phyloP scores from a whole-genome alignment of 2,113 vertebrate species.

The Nothocercus nigrocapillus region DNA sequence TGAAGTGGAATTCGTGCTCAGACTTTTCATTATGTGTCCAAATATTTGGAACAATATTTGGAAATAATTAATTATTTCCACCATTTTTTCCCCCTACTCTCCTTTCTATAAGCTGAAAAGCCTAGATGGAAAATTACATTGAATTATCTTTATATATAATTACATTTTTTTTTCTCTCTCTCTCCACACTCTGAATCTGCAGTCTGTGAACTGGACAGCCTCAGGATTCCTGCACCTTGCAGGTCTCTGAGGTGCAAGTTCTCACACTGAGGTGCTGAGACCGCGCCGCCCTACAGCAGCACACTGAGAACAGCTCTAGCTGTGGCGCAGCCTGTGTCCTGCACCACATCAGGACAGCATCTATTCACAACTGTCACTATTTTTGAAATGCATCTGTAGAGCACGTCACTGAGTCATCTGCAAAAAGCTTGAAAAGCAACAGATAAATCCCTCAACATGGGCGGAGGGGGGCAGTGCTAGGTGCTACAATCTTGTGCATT shows the following conservation, averaged over 20 bases:
- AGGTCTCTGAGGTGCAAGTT: neutral
- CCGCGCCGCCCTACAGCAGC: neutral
- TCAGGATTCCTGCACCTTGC: neutral
- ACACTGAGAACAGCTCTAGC: neutral
- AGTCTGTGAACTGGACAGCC: neutral
- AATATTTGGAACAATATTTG: constrained; percentile 29
- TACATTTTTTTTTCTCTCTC: neutral
- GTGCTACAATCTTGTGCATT: neutral
- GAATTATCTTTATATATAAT: neutral
- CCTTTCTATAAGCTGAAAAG: constrained; percentile 15
- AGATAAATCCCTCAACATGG: neutral
- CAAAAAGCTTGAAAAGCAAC: neutral
- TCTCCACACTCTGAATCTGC: neutral
- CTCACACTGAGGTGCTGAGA: neutral
- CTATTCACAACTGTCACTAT: neutral
- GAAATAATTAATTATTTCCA: constrained; percentile 6
- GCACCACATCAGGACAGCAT: neutral
- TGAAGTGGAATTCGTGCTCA: neutral
- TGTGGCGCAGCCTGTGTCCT: neutral
- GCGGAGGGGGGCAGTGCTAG: neutral
- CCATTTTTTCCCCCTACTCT: neutral
- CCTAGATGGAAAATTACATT: neutral
- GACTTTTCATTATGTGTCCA: neutral
- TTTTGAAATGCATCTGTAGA: neutral
- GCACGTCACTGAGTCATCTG: neutral